Evolutionary conservation across 2,113 vertebrate genomes (phyloP), one percentile per base, ranked within the genome.

Genomic region (Hypanus sabinus): DNA sequence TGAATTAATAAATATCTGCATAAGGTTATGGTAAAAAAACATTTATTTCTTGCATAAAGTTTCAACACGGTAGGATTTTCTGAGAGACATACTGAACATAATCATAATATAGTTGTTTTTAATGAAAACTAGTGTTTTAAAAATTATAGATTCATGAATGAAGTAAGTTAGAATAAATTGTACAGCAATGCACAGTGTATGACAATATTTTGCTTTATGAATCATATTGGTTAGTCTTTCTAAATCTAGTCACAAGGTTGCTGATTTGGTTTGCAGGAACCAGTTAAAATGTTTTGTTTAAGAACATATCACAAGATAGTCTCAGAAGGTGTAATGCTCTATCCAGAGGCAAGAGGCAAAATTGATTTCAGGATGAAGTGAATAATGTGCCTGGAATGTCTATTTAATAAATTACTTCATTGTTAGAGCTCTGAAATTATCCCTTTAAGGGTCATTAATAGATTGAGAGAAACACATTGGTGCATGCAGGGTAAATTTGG

Each of bases 1-100:
- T 90, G 30, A 90, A 65, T 68, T n/a, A 79, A 90, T 68, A 65
- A 90, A 90, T 90, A 90, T 33, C 5, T 90, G 7, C 57, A 62
- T 36, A 90, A 65, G 24, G 22, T 68, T 70, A 36, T 5, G 38
- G 46, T 10, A 93, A 91, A 46, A 10, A 91, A 46, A 10, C 71
- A 83, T 55, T 22, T 33, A 46, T 46, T 46, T 46, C 12, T 90
- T 18, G n/a, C 18, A 65, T 73, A 73, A 20, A 22, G 70, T 75
- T 93, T 93, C 70, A 93, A 24, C 24, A 93, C 2, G 1, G 70
- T 93, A 0, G 36, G 33, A 55, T 93, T 73, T n/a, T 46, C 68
- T 90, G 85, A n/a, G 11, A n/a, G 60, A 65, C 5, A 33, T 65
- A 18, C 60, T 4, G 33, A 90, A 68, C 33, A 18, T 33, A 90